Conservation (phyloP, 2,113 vertebrate genomes). For the Taxidea taxus region DNA sequence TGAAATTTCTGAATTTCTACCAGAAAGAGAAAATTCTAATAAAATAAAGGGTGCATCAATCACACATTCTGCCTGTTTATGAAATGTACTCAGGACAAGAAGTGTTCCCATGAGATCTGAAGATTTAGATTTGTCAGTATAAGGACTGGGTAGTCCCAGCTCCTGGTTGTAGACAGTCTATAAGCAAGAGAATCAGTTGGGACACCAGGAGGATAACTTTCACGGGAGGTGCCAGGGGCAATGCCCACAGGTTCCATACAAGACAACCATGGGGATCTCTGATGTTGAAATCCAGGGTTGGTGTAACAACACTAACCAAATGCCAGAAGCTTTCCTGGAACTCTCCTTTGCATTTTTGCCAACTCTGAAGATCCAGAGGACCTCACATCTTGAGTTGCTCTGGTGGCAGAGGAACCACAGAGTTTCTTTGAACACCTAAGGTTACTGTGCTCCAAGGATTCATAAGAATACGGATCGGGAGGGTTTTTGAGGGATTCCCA, state of each 20-base stretch:
- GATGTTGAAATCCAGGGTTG: background rate
- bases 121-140: background rate
- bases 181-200: background rate
- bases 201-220: background rate
- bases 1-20: background rate
- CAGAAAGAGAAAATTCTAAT: background rate
- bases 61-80: background rate
- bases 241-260: background rate
- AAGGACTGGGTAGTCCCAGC: background rate
- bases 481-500: background rate
- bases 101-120: background rate
- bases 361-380: background rate
- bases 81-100: background rate
- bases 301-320: background rate
- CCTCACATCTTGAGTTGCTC: background rate
- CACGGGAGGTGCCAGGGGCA: background rate
- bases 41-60: background rate
- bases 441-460: background rate
- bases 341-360: background rate
- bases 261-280: background rate
- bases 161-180: background rate
- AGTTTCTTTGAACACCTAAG: background rate
- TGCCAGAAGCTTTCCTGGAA: background rate
- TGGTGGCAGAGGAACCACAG: background rate
- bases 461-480: background rate